Base-by-base conservation (phyloP, 2,888 invertebrate species). In the Agriopis leucophaearia region DNA sequence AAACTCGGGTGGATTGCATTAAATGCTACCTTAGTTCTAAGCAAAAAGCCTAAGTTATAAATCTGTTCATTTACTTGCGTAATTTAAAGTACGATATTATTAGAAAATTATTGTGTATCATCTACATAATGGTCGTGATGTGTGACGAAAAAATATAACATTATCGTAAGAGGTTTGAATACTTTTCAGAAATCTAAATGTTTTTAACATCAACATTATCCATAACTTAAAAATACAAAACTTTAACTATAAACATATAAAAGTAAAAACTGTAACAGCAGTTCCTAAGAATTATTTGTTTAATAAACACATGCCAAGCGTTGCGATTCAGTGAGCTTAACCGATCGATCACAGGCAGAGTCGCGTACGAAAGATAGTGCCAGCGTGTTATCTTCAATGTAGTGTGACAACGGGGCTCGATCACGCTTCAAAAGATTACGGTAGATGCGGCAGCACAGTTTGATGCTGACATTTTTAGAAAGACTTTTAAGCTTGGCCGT, bases 271-370 rank as follows among this genome's bases (percentile, higher is more conserved):
- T n/a, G n/a, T n/a, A n/a, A n/a, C n/a, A n/a, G n/a, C n/a, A n/a
- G n/a, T n/a, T n/a, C n/a, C n/a, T n/a, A n/a, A n/a, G n/a, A 15
- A 38, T 38, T 38, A 10, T 52, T 52, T 38, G 38, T 9, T 52
- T 38, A 52, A 42, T 12, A 12, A 18, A 42, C 4, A 13, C 13
- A n/a, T 7, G 10, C 40, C 9, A 40, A 55, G 18, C 27, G 42
- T 27, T 55, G 0, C 60, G 65, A 47, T 66, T 70, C 71, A 74
- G 15, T 36, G 65, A 74, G 72, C 79, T 74, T 77, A 74, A 69
- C 73, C 77, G 79, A 87, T 87, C 84, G 82, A 88, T 88, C 84
- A 84, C 74, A 72, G 60, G 65, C 60, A 68, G 65, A 69, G 64
- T 64, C 55, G 56, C 40, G 13, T 18, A 42, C 63, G n/a, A 56